Evolutionary conservation across 2,888 invertebrate species (phyloP).

Genomic region (Ecliptopera silaceata): DNA sequence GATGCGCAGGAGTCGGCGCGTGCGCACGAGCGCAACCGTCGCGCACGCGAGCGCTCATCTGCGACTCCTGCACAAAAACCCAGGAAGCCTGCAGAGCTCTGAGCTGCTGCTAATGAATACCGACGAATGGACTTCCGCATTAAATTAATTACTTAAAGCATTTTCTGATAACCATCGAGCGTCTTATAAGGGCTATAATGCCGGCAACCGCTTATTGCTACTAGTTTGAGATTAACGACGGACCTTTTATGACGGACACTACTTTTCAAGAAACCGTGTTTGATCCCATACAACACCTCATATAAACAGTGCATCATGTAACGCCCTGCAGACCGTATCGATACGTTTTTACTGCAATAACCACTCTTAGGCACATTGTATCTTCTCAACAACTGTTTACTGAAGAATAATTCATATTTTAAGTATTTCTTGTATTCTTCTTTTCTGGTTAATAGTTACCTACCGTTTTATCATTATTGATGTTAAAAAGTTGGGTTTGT

Average conservation of each 20-base stretch:
- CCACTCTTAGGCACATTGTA: background rate
- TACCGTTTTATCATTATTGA: too few species aligned
- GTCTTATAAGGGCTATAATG: background rate
- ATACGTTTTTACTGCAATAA: slow-evolving; percentile 22
- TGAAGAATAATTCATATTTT: slow-evolving; percentile 21
- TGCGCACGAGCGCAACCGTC: slow-evolving; percentile 59
- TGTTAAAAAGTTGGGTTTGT: too few species aligned
- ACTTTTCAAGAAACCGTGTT: background rate
- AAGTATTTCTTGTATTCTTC: too few species aligned
- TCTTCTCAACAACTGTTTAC: slow-evolving; percentile 1
- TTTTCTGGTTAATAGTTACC: too few species aligned
- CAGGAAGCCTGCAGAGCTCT: slow-evolving; percentile 61
- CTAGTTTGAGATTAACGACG: background rate
- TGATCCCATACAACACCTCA: slow-evolving; percentile 31
- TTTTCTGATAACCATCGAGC: background rate
- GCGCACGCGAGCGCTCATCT: slow-evolving; percentile 28
- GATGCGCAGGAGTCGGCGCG: slow-evolving; percentile 39
- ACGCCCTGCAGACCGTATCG: slow-evolving; percentile 29
- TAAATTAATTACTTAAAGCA: slow-evolving; percentile 56
- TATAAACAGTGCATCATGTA: slow-evolving; percentile 30
- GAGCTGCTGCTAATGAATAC: slow-evolving; percentile 73
- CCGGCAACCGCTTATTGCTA: background rate
- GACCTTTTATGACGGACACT: background rate
- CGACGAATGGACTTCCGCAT: slow-evolving; percentile 70
- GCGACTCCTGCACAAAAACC: slow-evolving; percentile 62